Base-by-base conservation (phyloP, 2,888 invertebrate genomes). In the Buathra laborator region DNA sequence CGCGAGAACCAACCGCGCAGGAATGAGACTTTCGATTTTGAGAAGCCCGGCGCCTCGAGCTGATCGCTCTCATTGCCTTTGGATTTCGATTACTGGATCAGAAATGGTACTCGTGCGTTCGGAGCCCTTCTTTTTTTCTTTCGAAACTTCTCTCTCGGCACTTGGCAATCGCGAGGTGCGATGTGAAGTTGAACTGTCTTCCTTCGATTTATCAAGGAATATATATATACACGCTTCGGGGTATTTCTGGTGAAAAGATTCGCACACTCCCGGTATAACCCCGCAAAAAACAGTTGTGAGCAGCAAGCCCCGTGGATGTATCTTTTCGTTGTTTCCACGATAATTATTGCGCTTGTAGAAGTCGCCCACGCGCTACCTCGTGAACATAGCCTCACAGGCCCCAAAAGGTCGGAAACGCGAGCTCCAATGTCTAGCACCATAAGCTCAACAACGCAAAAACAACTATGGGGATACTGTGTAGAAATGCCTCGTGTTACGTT, bases 401-500 rank as follows among this genome's bases (percentile, higher is more conserved):
- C 53, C 77, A 70, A 82, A 84, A 81, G 82, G 83, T 68, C 75
- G 81, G 71, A 85, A 85, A 86, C 67, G 68, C 71, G 51, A 46
- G 72, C 51, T 80, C 59, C 48, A 6, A 24, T 81, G 84, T 83
- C 79, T 79, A 77, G 78, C 77, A 72, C 16, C 68, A 56, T 37
- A 51, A 75, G 83, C 72, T 64, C 43, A 64, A 67, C 62, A 48
- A 29, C 24, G 71, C 59, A 51, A 72, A 72, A 76, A 77, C 48
- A 51, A 51, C 59, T 43, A 24, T 44, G 70, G 19, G 37, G 43
- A 66, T 62, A 51, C 76, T 67, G 71, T 64, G 74, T 79, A 79
- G 86, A 81, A 88, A 88, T 86, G 85, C 78, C 74, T 80, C 86
- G 81, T 87, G 88, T 87, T 87, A 83, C 86, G 85, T 88, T 88